Evolutionary conservation across 2,797 vertebrate species (phyloP), one percentile per base, ranked within the genome.

Genomic region (Tangara arthus): DNA sequence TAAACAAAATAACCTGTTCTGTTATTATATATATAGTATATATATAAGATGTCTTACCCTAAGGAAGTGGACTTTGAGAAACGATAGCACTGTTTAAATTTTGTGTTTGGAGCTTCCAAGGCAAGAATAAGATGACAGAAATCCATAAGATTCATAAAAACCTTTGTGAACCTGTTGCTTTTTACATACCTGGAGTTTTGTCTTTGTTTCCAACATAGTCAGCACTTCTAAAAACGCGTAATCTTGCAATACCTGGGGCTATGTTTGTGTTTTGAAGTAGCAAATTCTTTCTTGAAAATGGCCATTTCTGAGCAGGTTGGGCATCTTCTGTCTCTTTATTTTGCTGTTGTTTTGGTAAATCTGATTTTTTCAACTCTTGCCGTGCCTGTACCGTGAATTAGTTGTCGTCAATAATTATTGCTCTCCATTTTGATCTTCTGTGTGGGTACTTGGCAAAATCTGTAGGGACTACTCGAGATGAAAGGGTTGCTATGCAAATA

Each of bases 401-500:
- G 16, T 49, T 65, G 56, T 80, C 24, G 0, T 59, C 61, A 35
- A 4, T 60, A 69, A 50, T 75, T 88, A 28, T 12, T 32, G 14
- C 57, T 90, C 76, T 85, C 68, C 49, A n/a, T 80, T 87, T 68
- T 90, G 69, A 61, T 61, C 35, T 68, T 53, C 9, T 10, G 3
- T 77, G 27, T 24, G 30, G 61, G 57, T 49, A 52, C 61, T 86
- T 91, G 89, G 75, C 12, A 50, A 93, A 85, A 82, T 55, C 79
- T 72, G 44, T 35, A 50, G 81, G 75, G 79, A 59, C 86, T 57
- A 9, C 50, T 82, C 2, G 1, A 39, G 76, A 72, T 56, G 87
- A 94, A 94, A 91, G 60, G 22, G 42, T 59, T 85, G 61, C 72
- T 70, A 49, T 82, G 72, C 64, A 88, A 92, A 87, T 63, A 69